These are phyloP conservation scores for Drosophila affinis DNA, from an alignment of 2,888 invertebrate species.

Conservation along the genomic window DNA sequence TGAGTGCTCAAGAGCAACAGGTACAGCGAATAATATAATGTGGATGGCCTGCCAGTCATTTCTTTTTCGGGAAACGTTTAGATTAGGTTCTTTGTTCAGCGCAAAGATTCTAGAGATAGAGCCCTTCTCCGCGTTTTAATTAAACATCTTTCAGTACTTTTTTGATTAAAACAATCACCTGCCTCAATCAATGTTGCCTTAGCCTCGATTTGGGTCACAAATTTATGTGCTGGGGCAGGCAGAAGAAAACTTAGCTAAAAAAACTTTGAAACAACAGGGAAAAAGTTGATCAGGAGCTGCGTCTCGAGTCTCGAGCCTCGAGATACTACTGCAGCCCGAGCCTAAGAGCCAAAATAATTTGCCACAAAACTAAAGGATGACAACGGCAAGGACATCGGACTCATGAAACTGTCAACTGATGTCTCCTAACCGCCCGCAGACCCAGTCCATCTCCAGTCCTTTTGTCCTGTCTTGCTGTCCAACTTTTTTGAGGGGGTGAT, in stretches of 20 bases:
- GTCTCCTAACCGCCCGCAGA: constrained; percentile 18
- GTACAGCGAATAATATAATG: constrained; percentile 24
- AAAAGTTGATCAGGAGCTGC: constrained; percentile 29
- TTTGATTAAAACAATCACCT: not conserved
- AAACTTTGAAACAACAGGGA: constrained; percentile 43
- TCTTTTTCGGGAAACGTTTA: not conserved
- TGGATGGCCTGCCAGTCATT: constrained; percentile 12
- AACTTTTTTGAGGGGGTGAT: constrained; percentile 44
- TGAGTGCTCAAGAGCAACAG: constrained; percentile 42
- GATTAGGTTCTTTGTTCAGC: not conserved
- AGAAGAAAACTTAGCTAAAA: constrained; percentile 28
- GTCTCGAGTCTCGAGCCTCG: not conserved
- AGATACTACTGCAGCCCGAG: constrained; percentile 7
- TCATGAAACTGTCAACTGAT: constrained; percentile 67
- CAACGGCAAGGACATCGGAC: constrained; percentile 34
- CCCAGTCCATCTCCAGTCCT: not conserved
- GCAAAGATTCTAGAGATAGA: not conserved
- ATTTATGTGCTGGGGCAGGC: constrained; percentile 17
- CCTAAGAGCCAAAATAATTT: constrained; percentile 47
- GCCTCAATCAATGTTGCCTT: no score
- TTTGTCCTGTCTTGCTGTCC: constrained; percentile 4
- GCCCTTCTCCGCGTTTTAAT: constrained; percentile 8
- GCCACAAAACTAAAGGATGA: constrained; percentile 41
- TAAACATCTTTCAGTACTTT: constrained; percentile 4
- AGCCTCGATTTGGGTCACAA: constrained; percentile 18